phyloP scores from a whole-genome alignment of 2,797 vertebrate genomes.

The Dermochelys coriacea region DNA sequence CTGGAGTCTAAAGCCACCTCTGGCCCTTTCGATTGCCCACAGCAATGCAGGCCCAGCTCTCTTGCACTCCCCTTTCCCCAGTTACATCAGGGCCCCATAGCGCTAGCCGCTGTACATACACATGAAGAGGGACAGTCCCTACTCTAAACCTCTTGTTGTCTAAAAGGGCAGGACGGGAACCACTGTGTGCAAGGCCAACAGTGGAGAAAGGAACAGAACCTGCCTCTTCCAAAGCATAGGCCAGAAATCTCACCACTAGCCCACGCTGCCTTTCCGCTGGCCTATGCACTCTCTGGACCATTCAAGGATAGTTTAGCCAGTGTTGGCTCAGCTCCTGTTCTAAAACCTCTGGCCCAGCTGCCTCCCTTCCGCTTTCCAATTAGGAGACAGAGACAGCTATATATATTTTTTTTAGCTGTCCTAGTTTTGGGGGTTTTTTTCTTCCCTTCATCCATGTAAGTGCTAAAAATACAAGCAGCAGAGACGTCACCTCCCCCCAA shows the following conservation, averaged over 20 bases:
- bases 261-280: neutral
- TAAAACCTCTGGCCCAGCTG: constrained; percentile 26
- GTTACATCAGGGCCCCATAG: neutral
- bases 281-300: neutral
- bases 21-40: neutral
- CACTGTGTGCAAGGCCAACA: neutral
- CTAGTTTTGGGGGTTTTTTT: neutral
- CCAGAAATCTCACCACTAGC: neutral
- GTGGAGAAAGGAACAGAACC: neutral
- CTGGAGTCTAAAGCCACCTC: neutral
- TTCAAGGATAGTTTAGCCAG: neutral
- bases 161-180: neutral
- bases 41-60: neutral
- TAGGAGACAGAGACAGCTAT: neutral
- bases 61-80: neutral
- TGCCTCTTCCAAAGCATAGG: neutral
- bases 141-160: neutral
- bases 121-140: neutral
- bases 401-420: neutral
- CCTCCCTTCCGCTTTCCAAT: constrained; percentile 6
- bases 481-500: neutral
- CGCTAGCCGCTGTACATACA: neutral
- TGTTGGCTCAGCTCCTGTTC: neutral
- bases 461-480: neutral
- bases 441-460: constrained; percentile 8